Conservation (phyloP, 2,797 vertebrate genomes). For the Arctocebus calabarensis region DNA sequence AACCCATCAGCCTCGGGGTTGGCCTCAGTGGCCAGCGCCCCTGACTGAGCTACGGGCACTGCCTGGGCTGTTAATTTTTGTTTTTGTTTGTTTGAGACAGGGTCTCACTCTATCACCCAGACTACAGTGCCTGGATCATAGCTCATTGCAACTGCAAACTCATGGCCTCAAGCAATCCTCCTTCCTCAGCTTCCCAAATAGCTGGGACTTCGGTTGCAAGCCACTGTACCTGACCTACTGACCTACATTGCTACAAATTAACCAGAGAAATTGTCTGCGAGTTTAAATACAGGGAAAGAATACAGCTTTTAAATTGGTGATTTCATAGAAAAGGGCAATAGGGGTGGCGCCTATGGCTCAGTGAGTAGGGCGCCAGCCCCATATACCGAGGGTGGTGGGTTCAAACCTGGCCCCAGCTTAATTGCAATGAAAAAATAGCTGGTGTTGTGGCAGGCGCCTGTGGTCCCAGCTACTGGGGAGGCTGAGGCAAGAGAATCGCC, state of each 20-base stretch:
- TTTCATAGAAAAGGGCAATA: neutral
- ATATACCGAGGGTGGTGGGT: no score
- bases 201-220: neutral
- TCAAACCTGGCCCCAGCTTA: no score
- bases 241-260: neutral
- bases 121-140: neutral
- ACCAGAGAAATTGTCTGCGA: neutral
- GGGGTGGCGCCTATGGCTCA: no score
- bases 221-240: neutral
- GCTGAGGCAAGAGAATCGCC: no score
- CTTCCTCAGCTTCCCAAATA: neutral
- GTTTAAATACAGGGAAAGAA: neutral
- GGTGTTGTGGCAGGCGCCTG: no score
- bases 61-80: neutral
- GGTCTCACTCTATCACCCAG: no score
- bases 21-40: no score
- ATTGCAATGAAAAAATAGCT: no score
- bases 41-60: no score
- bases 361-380: no score
- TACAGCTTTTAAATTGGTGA: constrained; percentile 8
- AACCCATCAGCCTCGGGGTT: no score
- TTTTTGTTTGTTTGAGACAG: neutral
- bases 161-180: neutral
- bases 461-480: no score
- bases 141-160: neutral